Percentiles rank a stretch among this genome's conserved stretches.
Evolutionary conservation across 2,113 vertebrate genomes (phyloP).

Genomic region (Falcunculus frontatus): DNA sequence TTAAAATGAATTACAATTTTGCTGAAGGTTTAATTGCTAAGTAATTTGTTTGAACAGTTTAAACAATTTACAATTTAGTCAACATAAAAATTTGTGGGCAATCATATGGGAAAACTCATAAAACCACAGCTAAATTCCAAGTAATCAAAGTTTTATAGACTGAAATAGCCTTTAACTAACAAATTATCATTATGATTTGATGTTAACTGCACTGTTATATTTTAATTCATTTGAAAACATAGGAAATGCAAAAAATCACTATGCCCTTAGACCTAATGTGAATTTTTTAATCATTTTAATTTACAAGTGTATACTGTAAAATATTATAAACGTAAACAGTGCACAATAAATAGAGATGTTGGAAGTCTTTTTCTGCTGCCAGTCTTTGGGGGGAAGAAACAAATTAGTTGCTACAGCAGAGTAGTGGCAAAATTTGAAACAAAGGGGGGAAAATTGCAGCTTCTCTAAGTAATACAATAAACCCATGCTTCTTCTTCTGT

Average conservation of each 20-base stretch:
- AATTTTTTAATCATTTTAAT: constrained; percentile 71
- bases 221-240: constrained; percentile 85
- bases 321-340: constrained; percentile 52
- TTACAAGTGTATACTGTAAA: constrained; percentile 49
- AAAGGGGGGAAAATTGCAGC: not conserved
- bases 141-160: constrained; percentile 99
- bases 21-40: constrained; percentile 85
- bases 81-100: constrained; percentile 95
- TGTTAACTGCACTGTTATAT: constrained; percentile 91
- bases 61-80: constrained; percentile 87
- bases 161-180: constrained; percentile 96
- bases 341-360: constrained; percentile 58
- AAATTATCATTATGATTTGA: constrained; percentile 98
- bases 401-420: constrained; percentile 27
- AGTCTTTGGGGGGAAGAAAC: constrained; percentile 27
- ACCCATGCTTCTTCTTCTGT: not conserved
- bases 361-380: constrained; percentile 41
- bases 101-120: constrained; percentile 92
- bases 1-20: constrained; percentile 85
- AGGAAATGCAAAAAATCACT: constrained; percentile 60
- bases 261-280: constrained; percentile 60
- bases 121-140: constrained; percentile 94
- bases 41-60: constrained; percentile 87
- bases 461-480: constrained; percentile 34
- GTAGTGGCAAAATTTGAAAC: constrained; percentile 27